phyloP scores from a whole-genome alignment of 2,888 invertebrate species.

The Epirrita christyi region DNA sequence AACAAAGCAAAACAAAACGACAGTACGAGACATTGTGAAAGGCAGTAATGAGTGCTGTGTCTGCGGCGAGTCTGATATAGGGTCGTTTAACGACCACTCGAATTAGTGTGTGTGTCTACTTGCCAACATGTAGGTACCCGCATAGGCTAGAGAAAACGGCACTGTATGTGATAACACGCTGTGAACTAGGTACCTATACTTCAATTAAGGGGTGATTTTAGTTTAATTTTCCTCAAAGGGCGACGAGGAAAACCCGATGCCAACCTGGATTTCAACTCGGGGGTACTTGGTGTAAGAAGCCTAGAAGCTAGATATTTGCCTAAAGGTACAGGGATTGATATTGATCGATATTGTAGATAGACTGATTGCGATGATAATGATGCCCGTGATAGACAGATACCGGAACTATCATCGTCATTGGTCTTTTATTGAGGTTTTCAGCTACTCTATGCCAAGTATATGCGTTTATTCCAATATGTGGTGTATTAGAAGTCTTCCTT shows the following conservation, averaged over 20 bases:
- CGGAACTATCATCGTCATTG: too few species aligned
- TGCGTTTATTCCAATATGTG: too few species aligned
- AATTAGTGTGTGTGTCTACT: slow-evolving; percentile 14
- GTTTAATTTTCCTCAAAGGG: background rate
- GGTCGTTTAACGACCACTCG: slow-evolving; percentile 15
- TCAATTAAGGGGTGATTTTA: slow-evolving; percentile 1
- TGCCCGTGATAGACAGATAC: too few species aligned
- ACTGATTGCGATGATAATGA: too few species aligned
- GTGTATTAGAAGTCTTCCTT: too few species aligned
- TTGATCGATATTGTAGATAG: too few species aligned
- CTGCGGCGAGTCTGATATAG: slow-evolving; percentile 32
- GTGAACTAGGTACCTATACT: slow-evolving; percentile 14
- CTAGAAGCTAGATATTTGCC: too few species aligned
- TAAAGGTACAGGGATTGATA: too few species aligned
- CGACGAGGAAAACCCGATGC: background rate
- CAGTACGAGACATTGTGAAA: slow-evolving; percentile 38
- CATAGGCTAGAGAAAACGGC: slow-evolving; percentile 24
- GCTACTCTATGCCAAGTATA: too few species aligned
- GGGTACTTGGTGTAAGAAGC: too few species aligned
- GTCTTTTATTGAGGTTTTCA: too few species aligned
- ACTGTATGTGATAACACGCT: slow-evolving; percentile 26
- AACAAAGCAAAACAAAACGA: slow-evolving; percentile 40
- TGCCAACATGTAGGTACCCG: slow-evolving; percentile 28
- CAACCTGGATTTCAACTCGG: background rate
- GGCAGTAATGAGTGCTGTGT: slow-evolving; percentile 21